Base-by-base conservation (phyloP, 1,140 invertebrate species). In the Drosophila subpulchrella region DNA sequence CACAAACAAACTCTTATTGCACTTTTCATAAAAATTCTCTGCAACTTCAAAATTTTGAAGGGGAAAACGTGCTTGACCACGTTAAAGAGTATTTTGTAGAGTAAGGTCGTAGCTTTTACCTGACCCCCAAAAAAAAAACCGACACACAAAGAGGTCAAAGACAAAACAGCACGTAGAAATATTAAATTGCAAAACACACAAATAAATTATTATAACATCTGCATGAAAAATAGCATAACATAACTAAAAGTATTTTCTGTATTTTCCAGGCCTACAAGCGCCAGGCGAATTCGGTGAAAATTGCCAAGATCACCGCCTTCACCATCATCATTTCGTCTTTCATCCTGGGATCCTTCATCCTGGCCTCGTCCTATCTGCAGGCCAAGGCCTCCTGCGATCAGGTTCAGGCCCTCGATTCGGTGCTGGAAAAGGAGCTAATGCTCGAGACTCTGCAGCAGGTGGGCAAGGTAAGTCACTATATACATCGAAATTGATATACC, bases 311-410 rank as follows among this genome's bases (percentile, higher is more conserved):
- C 81, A 95, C 95, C 13, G 96, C 96, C 17, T 93, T 96, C 57
- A 97, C 96, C 48, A 93, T 97, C 57, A 95, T 97, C 54, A 94
- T 95, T 0, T 95, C 96, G 38, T 95, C 96, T 7, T 94, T 97
- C 71, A 94, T 97, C 46, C 92, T 97, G 68, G 96, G 96, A 30
- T 93, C 95, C 58, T 97, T 97, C 90, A 96, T 97, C 78, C 92
- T 97, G 68, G 96, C 96, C 32, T 95, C 96, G 6, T 95, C 96
- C 71, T 97, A 96, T 94, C 94, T 97, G n/a, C 95, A 96, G 80
- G 96, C 95, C 32, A 94, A 95, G 63, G 94, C 95, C 32, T 95
- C 95, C 11, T 96, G 96, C 90, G 95, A 95, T 72, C 95, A 95
- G 88, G 92, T 95, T 17, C 94, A 95, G 83, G 94, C 95, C 59